Conservation (phyloP, 2,888 invertebrate genomes). For the Orthonychiurus folsomi region DNA sequence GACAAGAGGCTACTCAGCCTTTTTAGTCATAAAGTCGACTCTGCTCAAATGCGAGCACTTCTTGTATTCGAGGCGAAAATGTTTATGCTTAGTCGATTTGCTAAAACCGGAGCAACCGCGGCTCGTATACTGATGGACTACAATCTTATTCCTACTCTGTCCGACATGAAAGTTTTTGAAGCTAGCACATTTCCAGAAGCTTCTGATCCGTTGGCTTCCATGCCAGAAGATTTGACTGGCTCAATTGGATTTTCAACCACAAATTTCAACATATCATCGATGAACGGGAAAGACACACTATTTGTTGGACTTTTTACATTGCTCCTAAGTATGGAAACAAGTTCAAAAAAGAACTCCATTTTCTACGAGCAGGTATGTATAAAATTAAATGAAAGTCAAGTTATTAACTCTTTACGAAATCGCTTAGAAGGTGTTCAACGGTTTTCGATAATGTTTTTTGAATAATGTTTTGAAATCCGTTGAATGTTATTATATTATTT, state of each 20-base stretch:
- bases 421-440: not conserved
- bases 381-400: not conserved
- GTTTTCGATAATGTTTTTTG: conserved; percentile 13
- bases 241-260: too few species aligned
- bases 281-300: conserved; percentile 9
- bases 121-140: conserved; percentile 31
- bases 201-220: not conserved
- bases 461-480: too few species aligned
- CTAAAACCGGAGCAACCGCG: conserved; percentile 27
- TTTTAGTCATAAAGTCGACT: conserved; percentile 21
- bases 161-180: conserved; percentile 36
- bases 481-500: too few species aligned
- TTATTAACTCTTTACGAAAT: not conserved
- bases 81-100: conserved; percentile 30
- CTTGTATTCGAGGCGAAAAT: conserved; percentile 38
- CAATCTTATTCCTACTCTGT: conserved; percentile 28
- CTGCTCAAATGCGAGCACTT: conserved; percentile 29
- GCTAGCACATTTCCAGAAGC: conserved; percentile 3
- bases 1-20: conserved; percentile 29
- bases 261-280: not conserved
- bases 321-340: conserved; percentile 31
- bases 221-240: not conserved
- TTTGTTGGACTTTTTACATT: conserved; percentile 32
- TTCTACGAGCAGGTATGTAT: conserved; percentile 29
- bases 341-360: conserved; percentile 28